Base-by-base conservation (phyloP, 2,113 vertebrate species). In the Climacteris rufus region DNA sequence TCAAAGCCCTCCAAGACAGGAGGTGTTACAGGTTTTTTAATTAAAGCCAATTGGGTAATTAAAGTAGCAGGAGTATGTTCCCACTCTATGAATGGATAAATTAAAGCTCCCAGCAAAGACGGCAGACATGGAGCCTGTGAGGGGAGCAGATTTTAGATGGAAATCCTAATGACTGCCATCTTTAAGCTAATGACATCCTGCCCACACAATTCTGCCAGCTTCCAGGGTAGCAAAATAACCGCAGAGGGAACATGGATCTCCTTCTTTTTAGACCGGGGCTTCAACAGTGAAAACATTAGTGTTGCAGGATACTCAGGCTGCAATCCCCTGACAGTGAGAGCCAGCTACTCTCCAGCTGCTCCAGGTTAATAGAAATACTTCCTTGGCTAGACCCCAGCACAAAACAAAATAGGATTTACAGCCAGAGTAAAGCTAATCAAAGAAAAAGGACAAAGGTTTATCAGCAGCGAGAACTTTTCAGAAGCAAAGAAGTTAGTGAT, bases 301-400 rank as follows among this genome's bases (percentile, higher is more conserved):
- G 49, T 45, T 95, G 57, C 31, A 92, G 74, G 61, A 69, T 40
- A 52, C 44, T 66, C 63, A 54, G 76, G 9, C 71, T 71, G 68
- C 86, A 83, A 39, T 90, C 71, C 83, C 52, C 76, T 63, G 83
- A 77, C 71, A 78, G 90, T 24, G 28, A 57, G 64, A 83, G 53
- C 59, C 76, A 74, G 86, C 86, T 57, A 89, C 76, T 90, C 90
- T 82, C 75, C 86, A 82, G 88, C 44, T 90, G 92, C 90, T 95
- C 76, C 83, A 89, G 92, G 90, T 96, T 97, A 97, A 96, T 78
- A 92, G 93, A 89, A 93, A 96, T 86, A 86, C 86, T 96, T 92
- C 93, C 96, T 81, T 71, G 82, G 85, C 72, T 69, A 94, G 88
- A 94, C 53, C 88, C 90, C 88, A 89, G 94, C 85, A 89, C 86